Evolutionary conservation across 2,797 vertebrate species (phyloP).

Genomic region (Lithobates sylvaticus): DNA sequence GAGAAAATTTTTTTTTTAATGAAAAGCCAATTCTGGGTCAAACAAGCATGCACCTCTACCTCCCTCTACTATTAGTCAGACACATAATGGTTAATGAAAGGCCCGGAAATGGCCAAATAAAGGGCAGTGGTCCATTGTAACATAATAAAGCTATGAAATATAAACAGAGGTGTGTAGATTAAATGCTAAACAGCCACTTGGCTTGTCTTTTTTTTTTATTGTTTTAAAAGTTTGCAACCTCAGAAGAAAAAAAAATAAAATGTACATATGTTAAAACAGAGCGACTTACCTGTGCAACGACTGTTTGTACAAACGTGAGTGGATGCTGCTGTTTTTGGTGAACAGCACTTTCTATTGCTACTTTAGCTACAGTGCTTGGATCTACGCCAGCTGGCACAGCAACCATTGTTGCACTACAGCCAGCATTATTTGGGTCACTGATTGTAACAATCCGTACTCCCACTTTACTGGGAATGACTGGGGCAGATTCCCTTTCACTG

Average conservation of each 20-base stretch:
- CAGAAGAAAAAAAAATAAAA: no score
- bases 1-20: no score
- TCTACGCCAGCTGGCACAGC: conserved; percentile 97
- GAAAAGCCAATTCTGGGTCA: no score
- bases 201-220: no score
- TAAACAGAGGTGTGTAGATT: no score
- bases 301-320: conserved; percentile 83
- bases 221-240: not conserved
- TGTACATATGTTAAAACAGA: not conserved
- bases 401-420: conserved; percentile 97
- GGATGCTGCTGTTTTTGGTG: conserved; percentile 95
- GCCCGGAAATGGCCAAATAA: no score
- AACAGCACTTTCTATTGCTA: conserved; percentile 98
- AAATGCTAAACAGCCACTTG: no score
- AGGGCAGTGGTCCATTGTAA: no score
- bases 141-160: no score
- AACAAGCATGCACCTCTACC: no score
- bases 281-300: conserved; percentile 83
- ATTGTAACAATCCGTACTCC: conserved; percentile 99
- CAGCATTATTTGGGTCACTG: conserved; percentile 98
- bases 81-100: no score
- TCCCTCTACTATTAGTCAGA: no score
- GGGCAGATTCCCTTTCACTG: conserved; percentile 83
- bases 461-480: conserved; percentile 97
- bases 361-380: conserved; percentile 99